A percentile compares a stretch with the other conserved stretches of the same genome.
These are phyloP conservation scores for Catocala fraxini DNA, from an alignment of 2,888 invertebrate genomes.

Conservation along the genomic window DNA sequence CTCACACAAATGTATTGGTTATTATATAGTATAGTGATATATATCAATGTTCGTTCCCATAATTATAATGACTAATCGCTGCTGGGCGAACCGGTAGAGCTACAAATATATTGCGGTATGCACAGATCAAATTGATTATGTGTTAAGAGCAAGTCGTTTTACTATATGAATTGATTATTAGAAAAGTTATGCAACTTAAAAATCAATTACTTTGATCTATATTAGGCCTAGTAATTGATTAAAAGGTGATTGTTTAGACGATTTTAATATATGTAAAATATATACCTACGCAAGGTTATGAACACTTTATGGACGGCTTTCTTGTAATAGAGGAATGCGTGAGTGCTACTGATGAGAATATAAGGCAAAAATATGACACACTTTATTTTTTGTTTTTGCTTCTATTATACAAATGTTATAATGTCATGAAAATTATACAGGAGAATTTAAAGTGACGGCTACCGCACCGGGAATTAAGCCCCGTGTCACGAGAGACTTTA, in stretches of 20 bases:
- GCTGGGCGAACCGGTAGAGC: neutral
- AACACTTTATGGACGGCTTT: too few species aligned
- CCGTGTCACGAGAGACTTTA: too few species aligned
- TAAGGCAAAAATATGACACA: too few species aligned
- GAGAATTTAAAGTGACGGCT: too few species aligned
- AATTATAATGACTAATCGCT: slow-evolving; percentile 16
- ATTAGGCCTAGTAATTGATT: neutral
- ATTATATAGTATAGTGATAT: slow-evolving; percentile 11
- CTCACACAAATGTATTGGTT: neutral
- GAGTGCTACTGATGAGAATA: too few species aligned
- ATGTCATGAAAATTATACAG: too few species aligned
- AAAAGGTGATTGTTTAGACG: neutral
- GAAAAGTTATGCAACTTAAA: neutral
- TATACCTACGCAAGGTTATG: too few species aligned
- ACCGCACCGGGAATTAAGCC: too few species aligned
- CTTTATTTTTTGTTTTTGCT: too few species aligned
- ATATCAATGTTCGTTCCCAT: slow-evolving; percentile 17
- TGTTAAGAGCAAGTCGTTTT: neutral
- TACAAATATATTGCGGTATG: slow-evolving; percentile 7
- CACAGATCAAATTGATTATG: slow-evolving; percentile 17
- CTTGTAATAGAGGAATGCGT: too few species aligned
- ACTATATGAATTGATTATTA: neutral
- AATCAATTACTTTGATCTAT: neutral
- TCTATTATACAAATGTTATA: too few species aligned
- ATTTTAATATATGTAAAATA: too few species aligned